Evolutionary conservation across 2,888 invertebrate species (phyloP), one percentile per base, ranked within the genome.

Genomic region (Epinotia bilunana): DNA sequence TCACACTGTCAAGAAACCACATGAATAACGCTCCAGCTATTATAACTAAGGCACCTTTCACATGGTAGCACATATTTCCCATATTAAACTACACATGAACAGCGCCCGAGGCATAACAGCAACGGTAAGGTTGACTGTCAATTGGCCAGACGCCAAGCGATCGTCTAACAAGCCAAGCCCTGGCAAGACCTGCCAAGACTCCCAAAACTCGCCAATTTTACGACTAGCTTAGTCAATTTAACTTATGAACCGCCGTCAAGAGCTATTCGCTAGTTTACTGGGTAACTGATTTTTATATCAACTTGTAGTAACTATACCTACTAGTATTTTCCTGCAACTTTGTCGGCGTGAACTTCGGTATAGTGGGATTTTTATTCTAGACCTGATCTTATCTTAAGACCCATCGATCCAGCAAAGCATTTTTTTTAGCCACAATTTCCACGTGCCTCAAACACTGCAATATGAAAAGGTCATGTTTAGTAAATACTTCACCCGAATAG

Each of bases 61-160:
- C 53, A 53, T 53, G 6, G 16, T 53, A 53, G 53, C 53, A 16
- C 53, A 53, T 53, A 53, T 53, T 53, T 53, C n/a, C n/a, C 13
- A 61, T 33, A 57, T 57, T 61, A 61, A 63, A 46, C 18, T 46
- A 20, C 18, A 20, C 16, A 43, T 63, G 46, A 46, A 63, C 46
- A 46, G 7, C 3, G 28, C 16, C 69, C 70, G 16, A 18, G 71
- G 16, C 71, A 67, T 71, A 75, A 67, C 75, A 72, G 55, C 72
- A 64, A 67, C 71, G 71, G 61, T 49, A 67, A 75, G 72, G 75
- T 75, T 75, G 67, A 72, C 75, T 75, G 75, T 75, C 62, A 75
- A 65, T 28, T 75, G 75, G 75, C 75, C 6, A 33, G 3, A 5
- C 53, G 75, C 75, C 75, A 75, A 46, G 55, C 61, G 65, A 62